Base-by-base conservation (phyloP, 2,797 vertebrate species). In the Meriones psammophilus region DNA sequence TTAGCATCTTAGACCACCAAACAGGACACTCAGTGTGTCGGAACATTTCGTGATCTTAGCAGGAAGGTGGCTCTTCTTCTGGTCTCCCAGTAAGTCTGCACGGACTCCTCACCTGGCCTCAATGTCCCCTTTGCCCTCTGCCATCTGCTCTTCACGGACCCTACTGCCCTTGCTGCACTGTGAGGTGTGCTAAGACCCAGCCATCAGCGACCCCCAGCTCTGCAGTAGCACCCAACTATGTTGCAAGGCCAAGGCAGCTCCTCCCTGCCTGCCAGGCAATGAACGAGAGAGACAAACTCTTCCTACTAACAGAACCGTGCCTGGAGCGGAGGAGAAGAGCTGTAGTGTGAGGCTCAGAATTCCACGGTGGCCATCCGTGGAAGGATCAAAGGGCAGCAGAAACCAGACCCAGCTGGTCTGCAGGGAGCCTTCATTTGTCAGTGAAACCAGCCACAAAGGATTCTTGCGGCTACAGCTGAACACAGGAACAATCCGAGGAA, bases 21-120 rank as follows among this genome's bases (percentile, higher is more conserved):
- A 58, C n/a, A 79, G 39, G 74, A 93, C 83, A 14, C 17, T 56
- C 66, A 95, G 30, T 58, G 54, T 97, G 22, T 81, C 81, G 86
- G 84, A 96, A 77, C 77, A 88, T 76, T 83, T 62, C 84, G 93
- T 84, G 83, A 85, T 96, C 92, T 68, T 46, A 5, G 39, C 64
- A 28, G n/a, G n/a, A 71, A n/a, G 42, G 20, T 30, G 7, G 26
- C 14, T 69, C 12, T 22, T 54, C 58, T 20, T 36, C 26, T 6
- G 42, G 4, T 14, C 12, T 18, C 85, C 7, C 5, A 14, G 12
- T 2, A 10, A 2, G 3, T 24, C 50, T 24, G 30, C 20, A 9
- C 24, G 24, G 36, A 50, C 10, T 5, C 36, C 60, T 33, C 2
- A 4, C 17, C 39, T 4, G 2, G 8, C 74, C 8, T 8, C 5